Base-by-base conservation (phyloP, 2,888 invertebrate species). In the Drosophila merina region DNA sequence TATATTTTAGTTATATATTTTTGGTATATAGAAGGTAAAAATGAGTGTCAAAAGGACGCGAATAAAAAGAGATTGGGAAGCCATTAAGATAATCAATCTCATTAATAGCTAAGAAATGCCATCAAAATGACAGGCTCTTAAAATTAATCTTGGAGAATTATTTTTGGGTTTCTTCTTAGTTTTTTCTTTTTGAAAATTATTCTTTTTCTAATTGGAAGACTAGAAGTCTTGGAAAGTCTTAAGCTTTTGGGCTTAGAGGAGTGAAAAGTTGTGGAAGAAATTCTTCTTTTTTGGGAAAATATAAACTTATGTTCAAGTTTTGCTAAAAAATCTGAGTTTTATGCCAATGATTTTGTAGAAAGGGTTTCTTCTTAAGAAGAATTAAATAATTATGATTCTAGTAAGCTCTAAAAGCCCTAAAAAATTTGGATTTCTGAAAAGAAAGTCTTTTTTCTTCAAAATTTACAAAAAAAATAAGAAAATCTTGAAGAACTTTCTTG, bases 51-150 rank as follows among this genome's bases (percentile, higher is more conserved):
- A 28, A 31, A 42, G 31, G 26, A 44, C 30, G 26, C 52, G 40
- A 12, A 51, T 45, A 33, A 47, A 33, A 33, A 30, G 14, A 57
- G 73, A 70, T 70, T 70, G 60, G 70, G 70, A 57, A 58, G 69
- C 64, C 69, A 64, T 64, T 64, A 55, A 71, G 67, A 68, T 70
- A 68, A 68, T 68, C 71, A 68, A 68, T 68, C 59, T 72, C 50
- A 59, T 57, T 57, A 68, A 51, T 49, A 30, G 25, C 42, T 44
- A 40, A 57, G 31, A 28, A 42, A 57, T 33, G 3, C 38, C 51
- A 25, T 10, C 36, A 12, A 10, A 12, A 9, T 42, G 40, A 20
- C 3, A 10, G 40, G 49, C 7, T 31, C 50, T 30, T 36, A 10
- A 36, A 3, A 4, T 12, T n/a, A 36, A 36, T 36, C 36, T 6